Percentiles rank a stretch among this genome's conserved stretches.
Evolutionary conservation across 2,797 vertebrate species (phyloP).

Genomic region (Carcharodon carcharias): DNA sequence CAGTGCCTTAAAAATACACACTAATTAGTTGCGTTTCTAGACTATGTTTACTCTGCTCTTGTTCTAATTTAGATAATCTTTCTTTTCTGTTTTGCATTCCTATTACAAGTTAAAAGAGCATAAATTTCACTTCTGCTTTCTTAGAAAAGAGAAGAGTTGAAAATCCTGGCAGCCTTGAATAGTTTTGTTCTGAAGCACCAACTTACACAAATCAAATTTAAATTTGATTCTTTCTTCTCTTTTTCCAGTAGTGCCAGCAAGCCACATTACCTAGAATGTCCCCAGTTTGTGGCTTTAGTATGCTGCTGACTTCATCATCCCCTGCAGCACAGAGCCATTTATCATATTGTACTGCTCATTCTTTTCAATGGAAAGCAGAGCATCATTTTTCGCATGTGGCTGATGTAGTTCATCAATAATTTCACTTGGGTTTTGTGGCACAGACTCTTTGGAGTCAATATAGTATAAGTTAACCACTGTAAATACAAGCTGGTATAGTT

Average conservation of each 20-base stretch:
- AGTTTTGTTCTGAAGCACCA: background rate
- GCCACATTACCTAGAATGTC: background rate
- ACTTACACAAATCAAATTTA: background rate
- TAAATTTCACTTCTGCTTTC: background rate
- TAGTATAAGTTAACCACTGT: conserved; percentile 1
- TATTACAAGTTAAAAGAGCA: background rate
- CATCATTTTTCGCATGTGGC: background rate
- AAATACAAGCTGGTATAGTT: background rate
- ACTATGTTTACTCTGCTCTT: background rate
- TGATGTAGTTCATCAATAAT: background rate
- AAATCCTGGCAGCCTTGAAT: background rate
- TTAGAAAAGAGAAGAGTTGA: background rate
- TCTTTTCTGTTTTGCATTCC: background rate
- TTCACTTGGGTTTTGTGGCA: background rate
- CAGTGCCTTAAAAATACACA: background rate
- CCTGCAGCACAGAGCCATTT: background rate
- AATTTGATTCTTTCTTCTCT: background rate
- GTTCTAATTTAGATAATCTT: background rate
- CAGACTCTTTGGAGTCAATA: conserved; percentile 9
- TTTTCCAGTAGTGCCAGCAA: background rate
- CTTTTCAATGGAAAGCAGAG: background rate
- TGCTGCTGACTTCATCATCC: background rate
- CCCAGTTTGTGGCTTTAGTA: background rate
- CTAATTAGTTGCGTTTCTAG: too few relatives aligned
- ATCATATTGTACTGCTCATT: background rate